Evolutionary conservation across 2,888 invertebrate genomes (phyloP), one percentile per base, ranked within the genome.

Genomic region (Listrodromus nycthemerus): DNA sequence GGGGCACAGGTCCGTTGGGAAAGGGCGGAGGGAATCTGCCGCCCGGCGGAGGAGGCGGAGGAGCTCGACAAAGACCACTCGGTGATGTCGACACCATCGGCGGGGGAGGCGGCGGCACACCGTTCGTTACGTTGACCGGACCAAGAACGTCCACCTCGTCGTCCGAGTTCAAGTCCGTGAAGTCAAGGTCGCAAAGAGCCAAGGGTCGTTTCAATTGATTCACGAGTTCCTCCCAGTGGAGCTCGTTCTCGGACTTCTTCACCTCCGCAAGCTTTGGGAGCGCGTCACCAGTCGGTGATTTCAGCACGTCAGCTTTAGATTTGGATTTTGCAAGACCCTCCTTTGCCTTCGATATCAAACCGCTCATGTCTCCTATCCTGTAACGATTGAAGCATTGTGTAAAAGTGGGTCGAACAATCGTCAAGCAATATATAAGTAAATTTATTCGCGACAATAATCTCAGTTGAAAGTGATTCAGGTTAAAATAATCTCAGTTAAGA

Each of bases 151-250:
- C 97, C 78, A 96, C 96, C 92, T 99, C 99, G 87, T 99, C 98
- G 77, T 97, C 98, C 48, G 96, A 96, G 71, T 95, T 96, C 75
- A 99, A 95, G 93, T 99, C 99, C 13, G 98, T 98, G 94, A 99
- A 99, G 94, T 99, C 99, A 91, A 99, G 95, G 94, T 99, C 99
- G 93, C 99, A 98, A 67, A 98, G 95, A 86, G 97, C 96, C 92
- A 98, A 94, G 85, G 97, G 96, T 85, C 97, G 94, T 83, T 96
- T 95, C 88, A 97, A 94, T 86, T 96, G 96, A 52, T 96, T 96
- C 71, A 97, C 96, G 84, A 99, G 93, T 91, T 98, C 97, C 91
- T 99, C 99, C 99, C 99, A 99, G 91, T 98, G 98, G 1, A 99
- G 94, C 91, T 99, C 99, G 91, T 97, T 98, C 94, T 98, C 98